Percentiles rank a stretch among this genome's conserved stretches.
Evolutionary conservation across 2,797 vertebrate species (phyloP).

Genomic region (Rallus crepitans): DNA sequence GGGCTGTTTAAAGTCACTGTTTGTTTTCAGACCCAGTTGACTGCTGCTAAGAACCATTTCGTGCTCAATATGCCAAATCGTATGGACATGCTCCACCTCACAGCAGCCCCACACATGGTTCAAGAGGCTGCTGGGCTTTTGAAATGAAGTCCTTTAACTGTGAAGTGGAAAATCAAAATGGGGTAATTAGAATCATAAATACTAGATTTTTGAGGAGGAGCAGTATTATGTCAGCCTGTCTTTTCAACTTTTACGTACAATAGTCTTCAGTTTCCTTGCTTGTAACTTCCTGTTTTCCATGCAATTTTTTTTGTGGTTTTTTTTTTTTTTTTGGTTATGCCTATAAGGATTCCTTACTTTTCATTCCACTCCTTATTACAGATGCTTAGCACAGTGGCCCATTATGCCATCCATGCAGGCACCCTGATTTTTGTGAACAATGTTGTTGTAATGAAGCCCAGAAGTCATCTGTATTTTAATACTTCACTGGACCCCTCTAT

Average conservation of each 20-base stretch:
- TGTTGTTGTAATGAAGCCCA: conserved; percentile 23
- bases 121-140: conserved; percentile 59
- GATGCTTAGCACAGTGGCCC: neutral
- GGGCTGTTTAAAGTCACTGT: conserved; percentile 63
- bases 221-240: neutral
- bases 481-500: neutral
- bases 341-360: neutral
- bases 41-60: conserved; percentile 63
- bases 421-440: neutral
- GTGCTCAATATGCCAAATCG: conserved; percentile 62
- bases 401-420: neutral
- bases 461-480: neutral
- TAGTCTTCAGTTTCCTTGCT: neutral
- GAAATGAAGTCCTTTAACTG: conserved; percentile 33
- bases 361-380: neutral
- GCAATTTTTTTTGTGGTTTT: neutral
- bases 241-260: neutral
- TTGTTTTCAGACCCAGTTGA: conserved; percentile 70
- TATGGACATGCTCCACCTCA: conserved; percentile 64
- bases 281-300: neutral
- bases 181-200: conserved; percentile 37
- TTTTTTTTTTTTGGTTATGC: neutral
- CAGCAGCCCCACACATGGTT: conserved; percentile 59
- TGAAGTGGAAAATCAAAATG: conserved; percentile 45
- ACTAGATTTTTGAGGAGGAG: conserved; percentile 19